Evolutionary conservation across 2,113 vertebrate genomes (phyloP).

Genomic region (Piliocolobus tephrosceles): DNA sequence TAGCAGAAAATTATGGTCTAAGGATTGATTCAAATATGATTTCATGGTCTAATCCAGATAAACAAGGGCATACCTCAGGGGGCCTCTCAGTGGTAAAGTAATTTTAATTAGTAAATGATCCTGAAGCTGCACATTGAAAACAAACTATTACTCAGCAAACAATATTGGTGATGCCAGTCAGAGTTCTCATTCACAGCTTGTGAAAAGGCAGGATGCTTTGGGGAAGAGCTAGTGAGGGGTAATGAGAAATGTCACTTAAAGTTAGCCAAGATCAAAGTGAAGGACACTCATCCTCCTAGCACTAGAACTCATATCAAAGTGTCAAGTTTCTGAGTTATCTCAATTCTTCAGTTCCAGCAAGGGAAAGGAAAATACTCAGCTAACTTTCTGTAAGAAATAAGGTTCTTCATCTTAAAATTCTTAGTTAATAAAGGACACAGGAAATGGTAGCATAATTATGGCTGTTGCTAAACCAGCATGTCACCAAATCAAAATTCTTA

Average conservation of each 20-base stretch:
- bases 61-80: conserved; percentile 80
- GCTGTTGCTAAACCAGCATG: not conserved
- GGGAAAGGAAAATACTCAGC: not conserved
- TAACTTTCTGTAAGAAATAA: conserved; percentile 49
- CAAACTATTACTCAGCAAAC: conserved; percentile 75
- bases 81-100: conserved; percentile 77
- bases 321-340: conserved; percentile 58
- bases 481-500: not conserved
- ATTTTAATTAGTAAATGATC: conserved; percentile 87
- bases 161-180: conserved; percentile 57
- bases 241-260: conserved; percentile 73
- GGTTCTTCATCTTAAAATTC: not conserved
- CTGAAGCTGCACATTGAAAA: conserved; percentile 78
- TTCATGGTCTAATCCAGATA: conserved; percentile 83
- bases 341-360: conserved; percentile 11
- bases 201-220: not conserved
- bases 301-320: conserved; percentile 46
- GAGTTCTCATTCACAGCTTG: conserved; percentile 66
- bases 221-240: conserved; percentile 40
- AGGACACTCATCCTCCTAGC: conserved; percentile 56
- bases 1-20: conserved; percentile 80
- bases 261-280: conserved; percentile 72
- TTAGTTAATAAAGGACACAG: not conserved
- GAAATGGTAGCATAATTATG: not conserved
- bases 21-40: conserved; percentile 79